Base-by-base conservation (phyloP, 2,888 invertebrate species). In the Eilema depressum region DNA sequence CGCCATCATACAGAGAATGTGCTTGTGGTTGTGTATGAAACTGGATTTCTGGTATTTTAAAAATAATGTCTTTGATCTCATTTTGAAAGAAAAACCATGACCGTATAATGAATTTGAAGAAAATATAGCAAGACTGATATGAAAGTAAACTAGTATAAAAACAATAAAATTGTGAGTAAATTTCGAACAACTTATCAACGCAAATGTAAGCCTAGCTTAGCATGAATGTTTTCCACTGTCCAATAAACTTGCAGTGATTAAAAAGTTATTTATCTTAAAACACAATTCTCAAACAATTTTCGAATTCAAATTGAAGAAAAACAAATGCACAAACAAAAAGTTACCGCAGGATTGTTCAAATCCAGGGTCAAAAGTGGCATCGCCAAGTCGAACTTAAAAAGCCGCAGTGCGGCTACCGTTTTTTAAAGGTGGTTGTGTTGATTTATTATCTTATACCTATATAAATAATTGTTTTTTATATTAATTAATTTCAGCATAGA, bases 241-340 rank as follows among this genome's bases (percentile, higher is more conserved):
- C 68, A 65, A 80, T 75, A 80, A 79, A 80, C 62, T 78, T 76
- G 65, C 63, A 71, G 81, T 75, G 73, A 79, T 75, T 65, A 77
- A 77, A 80, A 80, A 73, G 69, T 74, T 71, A 77, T 77, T 73
- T 72, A 75, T 77, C 73, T 74, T 67, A 70, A 68, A 63, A 69
- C 63, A 77, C 77, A 73, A 80, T 71, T 77, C 75, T 71, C 78
- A 82, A 83, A 84, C 80, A 81, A 80, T 77, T 82, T 82, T 79
- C 64, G 79, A 84, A 82, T 81, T 85, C 75, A 83, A 85, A 85
- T 84, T 77, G 68, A 74, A 80, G 78, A 82, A 75, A 84, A 85
- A 85, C 79, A 84, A 82, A 78, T 74, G 73, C 60, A 73, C 74
- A 81, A 81, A 76, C 69, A 73, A 73, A 71, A 84, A 78, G 77